These are phyloP conservation scores for Micrasema minimum DNA, from an alignment of 1,140 invertebrate genomes.

Conservation along the genomic window DNA sequence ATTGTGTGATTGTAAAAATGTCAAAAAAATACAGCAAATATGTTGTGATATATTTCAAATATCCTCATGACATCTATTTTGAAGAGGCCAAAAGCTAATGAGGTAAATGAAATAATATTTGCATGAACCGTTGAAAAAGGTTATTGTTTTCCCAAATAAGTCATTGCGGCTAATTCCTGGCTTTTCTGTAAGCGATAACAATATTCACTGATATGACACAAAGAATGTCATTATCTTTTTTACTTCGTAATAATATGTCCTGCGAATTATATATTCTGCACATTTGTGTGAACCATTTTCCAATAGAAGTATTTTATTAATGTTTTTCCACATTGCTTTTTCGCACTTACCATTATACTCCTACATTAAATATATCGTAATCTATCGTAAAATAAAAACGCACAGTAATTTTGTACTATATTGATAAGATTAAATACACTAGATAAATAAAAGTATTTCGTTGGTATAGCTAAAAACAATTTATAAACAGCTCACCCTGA, in stretches of 20 bases:
- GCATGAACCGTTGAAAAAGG: no score
- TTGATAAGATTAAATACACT: no score
- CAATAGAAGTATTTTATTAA: neutral
- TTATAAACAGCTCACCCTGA: no score
- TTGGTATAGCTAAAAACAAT: no score
- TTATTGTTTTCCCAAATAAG: neutral
- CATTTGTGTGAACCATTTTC: neutral
- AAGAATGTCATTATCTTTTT: conserved; percentile 25
- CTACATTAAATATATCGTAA: no score
- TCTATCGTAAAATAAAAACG: no score
- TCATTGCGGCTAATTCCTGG: neutral
- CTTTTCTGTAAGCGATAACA: conserved; percentile 19
- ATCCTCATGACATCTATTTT: conserved; percentile 38
- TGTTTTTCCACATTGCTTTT: neutral
- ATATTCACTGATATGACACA: conserved; percentile 21
- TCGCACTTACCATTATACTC: no score
- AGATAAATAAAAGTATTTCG: no score
- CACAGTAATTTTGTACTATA: no score
- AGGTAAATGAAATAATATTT: conserved; percentile 29
- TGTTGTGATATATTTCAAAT: conserved; percentile 39
- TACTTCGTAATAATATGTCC: conserved; percentile 10
- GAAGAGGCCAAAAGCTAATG: conserved; percentile 27
- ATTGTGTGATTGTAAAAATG: conserved; percentile 36
- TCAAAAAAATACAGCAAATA: conserved; percentile 31
- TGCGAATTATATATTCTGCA: neutral